Percentiles rank a stretch among this genome's conserved stretches.
phyloP scores from a whole-genome alignment of 2,888 invertebrate genomes.

The Agrochola litura region DNA sequence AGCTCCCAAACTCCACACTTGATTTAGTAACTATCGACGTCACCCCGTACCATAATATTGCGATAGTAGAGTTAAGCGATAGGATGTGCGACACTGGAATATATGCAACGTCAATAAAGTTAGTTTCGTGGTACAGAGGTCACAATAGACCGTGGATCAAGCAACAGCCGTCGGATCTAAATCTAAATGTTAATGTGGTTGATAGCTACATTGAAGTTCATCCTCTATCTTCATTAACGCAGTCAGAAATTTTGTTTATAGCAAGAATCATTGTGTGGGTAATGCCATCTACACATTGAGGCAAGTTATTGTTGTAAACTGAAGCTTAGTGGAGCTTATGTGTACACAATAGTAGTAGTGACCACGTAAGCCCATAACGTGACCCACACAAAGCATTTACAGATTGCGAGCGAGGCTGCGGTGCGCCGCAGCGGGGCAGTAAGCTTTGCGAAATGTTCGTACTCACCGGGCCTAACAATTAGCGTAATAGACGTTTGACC shows the following conservation, averaged over 20 bases:
- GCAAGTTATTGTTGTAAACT: conserved; percentile 54
- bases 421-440: conserved; percentile 74
- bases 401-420: conserved; percentile 79
- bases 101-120: conserved; percentile 8
- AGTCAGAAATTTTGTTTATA: conserved; percentile 41
- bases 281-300: conserved; percentile 25
- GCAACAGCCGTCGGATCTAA: conserved; percentile 63
- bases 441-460: conserved; percentile 77
- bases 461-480: conserved; percentile 76
- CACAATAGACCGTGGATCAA: conserved; percentile 65
- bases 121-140: conserved; percentile 42
- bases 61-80: conserved; percentile 17
- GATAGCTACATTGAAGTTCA: conserved; percentile 39
- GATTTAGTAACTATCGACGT: conserved; percentile 40
- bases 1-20: conserved; percentile 25
- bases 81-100: conserved; percentile 4
- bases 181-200: conserved; percentile 70
- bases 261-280: conserved; percentile 12
- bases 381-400: conserved; percentile 79
- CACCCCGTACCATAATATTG: conserved; percentile 37
- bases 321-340: conserved; percentile 65
- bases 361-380: conserved; percentile 76
- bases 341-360: conserved; percentile 67
- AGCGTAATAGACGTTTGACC: conserved; percentile 79
- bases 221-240: conserved; percentile 37